phyloP scores from a whole-genome alignment of 2,797 vertebrate genomes.

The Pipistrellus pipistrellus region DNA sequence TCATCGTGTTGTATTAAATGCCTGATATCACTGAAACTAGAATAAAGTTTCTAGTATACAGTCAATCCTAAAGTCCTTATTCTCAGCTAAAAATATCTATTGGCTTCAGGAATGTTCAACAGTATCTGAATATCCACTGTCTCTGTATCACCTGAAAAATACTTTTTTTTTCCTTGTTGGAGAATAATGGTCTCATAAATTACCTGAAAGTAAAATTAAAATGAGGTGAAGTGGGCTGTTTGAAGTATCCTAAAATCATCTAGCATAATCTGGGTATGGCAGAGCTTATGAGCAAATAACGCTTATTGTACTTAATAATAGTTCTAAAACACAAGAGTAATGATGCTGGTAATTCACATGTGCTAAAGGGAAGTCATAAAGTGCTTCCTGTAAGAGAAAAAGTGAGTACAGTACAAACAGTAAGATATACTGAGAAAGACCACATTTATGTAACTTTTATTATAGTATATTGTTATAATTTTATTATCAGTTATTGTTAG shows the following conservation, averaged over 20 bases:
- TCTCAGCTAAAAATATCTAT: not conserved
- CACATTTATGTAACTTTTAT: not conserved
- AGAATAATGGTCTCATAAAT: conserved; percentile 32
- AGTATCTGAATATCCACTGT: not conserved
- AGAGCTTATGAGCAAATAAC: not conserved
- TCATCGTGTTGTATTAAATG: not conserved
- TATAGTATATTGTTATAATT: not conserved
- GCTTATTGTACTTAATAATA: not conserved
- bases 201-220: conserved; percentile 36
- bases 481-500: not conserved
- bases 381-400: not conserved
- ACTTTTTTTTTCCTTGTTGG: not conserved
- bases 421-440: not conserved
- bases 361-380: not conserved
- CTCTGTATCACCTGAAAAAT: not conserved
- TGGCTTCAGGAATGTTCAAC: not conserved
- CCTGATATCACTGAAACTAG: conserved; percentile 24
- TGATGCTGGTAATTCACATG: not conserved
- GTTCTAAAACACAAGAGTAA: not conserved
- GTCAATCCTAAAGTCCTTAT: not conserved
- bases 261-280: not conserved
- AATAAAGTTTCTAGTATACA: conserved; percentile 23
- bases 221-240: not conserved
- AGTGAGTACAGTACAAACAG: not conserved
- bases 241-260: conserved; percentile 32